Percentiles rank a stretch among this genome's conserved stretches.
These are phyloP conservation scores for Leucophenga montana DNA, from an alignment of 2,888 invertebrate species.

Conservation along the genomic window DNA sequence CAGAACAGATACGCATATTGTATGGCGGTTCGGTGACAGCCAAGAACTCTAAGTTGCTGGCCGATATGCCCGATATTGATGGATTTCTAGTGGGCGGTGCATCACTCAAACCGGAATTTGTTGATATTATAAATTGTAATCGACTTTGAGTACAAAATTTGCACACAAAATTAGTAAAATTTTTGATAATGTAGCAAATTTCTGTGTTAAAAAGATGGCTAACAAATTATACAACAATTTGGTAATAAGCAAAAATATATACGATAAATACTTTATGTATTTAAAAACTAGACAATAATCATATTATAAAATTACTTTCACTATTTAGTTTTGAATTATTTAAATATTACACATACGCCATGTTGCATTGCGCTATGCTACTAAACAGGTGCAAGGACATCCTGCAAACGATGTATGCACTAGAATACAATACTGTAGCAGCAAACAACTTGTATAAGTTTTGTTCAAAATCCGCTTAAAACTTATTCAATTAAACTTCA, in stretches of 20 bases:
- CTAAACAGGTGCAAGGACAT: conserved; percentile 28
- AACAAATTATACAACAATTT: too few species aligned
- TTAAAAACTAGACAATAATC: too few species aligned
- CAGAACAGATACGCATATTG: conserved; percentile 88
- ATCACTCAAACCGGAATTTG: conserved; percentile 97
- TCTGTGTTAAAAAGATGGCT: too few species aligned
- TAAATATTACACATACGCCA: conserved; percentile 52
- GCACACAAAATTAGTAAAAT: too few species aligned
- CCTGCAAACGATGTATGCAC: neutral
- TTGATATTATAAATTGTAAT: conserved; percentile 87
- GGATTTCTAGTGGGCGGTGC: conserved; percentile 99
- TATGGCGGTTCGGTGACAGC: conserved; percentile 99
- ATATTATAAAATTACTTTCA: too few species aligned
- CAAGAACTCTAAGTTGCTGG: conserved; percentile 88
- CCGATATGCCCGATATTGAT: conserved; percentile 92
- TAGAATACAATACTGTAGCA: neutral
- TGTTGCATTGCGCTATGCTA: conserved; percentile 26
- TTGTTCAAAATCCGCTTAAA: conserved; percentile 58
- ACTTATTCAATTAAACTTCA: conserved; percentile 64
- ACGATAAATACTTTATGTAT: too few species aligned
- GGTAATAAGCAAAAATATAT: too few species aligned
- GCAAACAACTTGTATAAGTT: neutral
- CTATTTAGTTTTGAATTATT: conserved; percentile 55
- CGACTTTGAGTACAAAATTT: neutral
- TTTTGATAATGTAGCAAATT: too few species aligned